A percentile compares a stretch with the other conserved stretches of the same genome.
Evolutionary conservation across 2,797 vertebrate genomes (phyloP).

Genomic region (Cossypha polioptera): DNA sequence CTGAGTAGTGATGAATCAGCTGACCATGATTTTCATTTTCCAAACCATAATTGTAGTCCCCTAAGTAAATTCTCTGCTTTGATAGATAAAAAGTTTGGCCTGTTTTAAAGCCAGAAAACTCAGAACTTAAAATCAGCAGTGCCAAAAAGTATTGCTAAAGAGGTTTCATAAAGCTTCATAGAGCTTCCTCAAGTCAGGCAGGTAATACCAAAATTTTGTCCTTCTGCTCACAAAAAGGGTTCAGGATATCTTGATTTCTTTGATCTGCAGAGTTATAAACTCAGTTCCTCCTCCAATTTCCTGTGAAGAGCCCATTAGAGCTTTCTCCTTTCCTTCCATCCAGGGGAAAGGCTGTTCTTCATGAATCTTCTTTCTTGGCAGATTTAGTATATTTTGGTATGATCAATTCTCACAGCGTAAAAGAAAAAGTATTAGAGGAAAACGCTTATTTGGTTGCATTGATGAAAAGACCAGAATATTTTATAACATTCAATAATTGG

Average conservation of each 20-base stretch:
- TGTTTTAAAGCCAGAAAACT: neutral
- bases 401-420: neutral
- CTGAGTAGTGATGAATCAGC: neutral
- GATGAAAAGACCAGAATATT: neutral
- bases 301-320: neutral
- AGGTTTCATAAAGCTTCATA: neutral
- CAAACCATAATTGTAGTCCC: neutral
- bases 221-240: neutral
- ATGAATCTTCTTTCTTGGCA: neutral
- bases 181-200: neutral
- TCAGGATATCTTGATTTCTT: neutral
- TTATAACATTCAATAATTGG: neutral
- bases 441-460: neutral
- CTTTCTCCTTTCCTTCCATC: neutral
- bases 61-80: neutral
- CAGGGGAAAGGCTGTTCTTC: neutral
- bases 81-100: neutral
- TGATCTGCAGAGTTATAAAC: neutral
- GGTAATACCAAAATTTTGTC: neutral
- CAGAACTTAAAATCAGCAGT: neutral
- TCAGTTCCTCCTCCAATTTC: neutral
- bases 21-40: neutral
- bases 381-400: neutral
- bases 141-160: neutral
- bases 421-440: neutral